Percentiles rank a stretch among this genome's conserved stretches.
phyloP scores from a whole-genome alignment of 2,888 invertebrate genomes.

The Pristionchus mayeri region DNA sequence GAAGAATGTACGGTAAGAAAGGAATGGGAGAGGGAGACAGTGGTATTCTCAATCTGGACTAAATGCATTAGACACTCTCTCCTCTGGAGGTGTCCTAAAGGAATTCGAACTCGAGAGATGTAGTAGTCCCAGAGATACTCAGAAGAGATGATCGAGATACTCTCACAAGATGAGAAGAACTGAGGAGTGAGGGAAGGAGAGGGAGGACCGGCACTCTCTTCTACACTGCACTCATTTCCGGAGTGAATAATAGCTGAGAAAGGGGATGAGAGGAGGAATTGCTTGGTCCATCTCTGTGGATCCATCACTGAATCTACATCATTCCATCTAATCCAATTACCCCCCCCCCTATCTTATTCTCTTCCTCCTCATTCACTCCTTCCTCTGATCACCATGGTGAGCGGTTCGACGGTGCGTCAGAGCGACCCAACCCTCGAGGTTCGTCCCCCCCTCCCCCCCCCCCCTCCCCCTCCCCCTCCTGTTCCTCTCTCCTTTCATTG shows the following conservation, averaged over 20 bases:
- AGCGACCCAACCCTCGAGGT: constrained; percentile 8
- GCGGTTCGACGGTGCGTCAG: constrained; percentile 26
- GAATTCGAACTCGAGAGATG: background rate
- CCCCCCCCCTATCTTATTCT: background rate
- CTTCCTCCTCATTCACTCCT: background rate
- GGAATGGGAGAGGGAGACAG: background rate
- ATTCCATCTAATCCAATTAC: background rate
- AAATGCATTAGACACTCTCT: constrained; percentile 33
- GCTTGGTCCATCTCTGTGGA: background rate
- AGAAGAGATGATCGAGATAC: background rate
- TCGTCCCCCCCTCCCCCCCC: background rate
- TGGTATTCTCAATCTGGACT: background rate
- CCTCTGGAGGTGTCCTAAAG: constrained; percentile 34
- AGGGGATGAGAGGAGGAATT: background rate
- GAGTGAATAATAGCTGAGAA: too few relatives aligned
- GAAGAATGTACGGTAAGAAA: background rate
- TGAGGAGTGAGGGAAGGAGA: background rate
- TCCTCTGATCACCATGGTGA: background rate
- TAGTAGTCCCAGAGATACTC: too few relatives aligned
- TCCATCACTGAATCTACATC: too few relatives aligned
- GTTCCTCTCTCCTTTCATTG: background rate
- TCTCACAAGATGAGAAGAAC: background rate
- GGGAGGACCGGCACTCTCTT: background rate
- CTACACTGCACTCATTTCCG: too few relatives aligned
- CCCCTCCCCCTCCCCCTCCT: background rate